Conservation (phyloP, 2,113 vertebrate species). For the Gila orcuttii region DNA sequence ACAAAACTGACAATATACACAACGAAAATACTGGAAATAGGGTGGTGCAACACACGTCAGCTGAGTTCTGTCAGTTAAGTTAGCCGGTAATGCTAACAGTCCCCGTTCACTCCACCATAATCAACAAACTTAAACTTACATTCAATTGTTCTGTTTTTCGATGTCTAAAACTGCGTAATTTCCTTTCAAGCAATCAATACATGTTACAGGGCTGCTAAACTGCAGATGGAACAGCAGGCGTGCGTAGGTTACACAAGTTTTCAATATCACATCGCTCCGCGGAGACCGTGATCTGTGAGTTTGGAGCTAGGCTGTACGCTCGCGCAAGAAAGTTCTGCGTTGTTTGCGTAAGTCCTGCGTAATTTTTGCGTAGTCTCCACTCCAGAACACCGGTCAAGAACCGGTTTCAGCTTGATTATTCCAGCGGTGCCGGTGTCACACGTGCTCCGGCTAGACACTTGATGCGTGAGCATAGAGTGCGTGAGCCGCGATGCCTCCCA, state of each 20-base stretch:
- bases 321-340: not conserved
- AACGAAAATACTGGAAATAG: not conserved
- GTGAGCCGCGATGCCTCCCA: not conserved
- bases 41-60: conserved; percentile 4
- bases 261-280: not conserved
- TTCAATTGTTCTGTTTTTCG: not conserved
- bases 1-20: not conserved
- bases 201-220: no score
- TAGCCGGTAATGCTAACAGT: conserved; percentile 34
- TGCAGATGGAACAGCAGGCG: not conserved
- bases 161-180: not conserved
- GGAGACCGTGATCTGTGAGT: not conserved
- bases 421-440: not conserved
- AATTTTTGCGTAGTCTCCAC: not conserved
- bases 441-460: not conserved
- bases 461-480: not conserved
- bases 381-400: conserved; percentile 15
- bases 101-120: not conserved
- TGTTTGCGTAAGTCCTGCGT: not conserved
- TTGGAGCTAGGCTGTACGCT: conserved; percentile 19
- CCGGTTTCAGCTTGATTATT: conserved; percentile 55
- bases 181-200: not conserved
- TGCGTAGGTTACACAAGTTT: not conserved
- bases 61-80: conserved; percentile 40
- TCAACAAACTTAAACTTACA: not conserved